A percentile compares a stretch with the other conserved stretches of the same genome.
These are phyloP conservation scores for Tachyglossus aculeatus DNA, from an alignment of 2,797 vertebrate genomes.

Conservation along the genomic window DNA sequence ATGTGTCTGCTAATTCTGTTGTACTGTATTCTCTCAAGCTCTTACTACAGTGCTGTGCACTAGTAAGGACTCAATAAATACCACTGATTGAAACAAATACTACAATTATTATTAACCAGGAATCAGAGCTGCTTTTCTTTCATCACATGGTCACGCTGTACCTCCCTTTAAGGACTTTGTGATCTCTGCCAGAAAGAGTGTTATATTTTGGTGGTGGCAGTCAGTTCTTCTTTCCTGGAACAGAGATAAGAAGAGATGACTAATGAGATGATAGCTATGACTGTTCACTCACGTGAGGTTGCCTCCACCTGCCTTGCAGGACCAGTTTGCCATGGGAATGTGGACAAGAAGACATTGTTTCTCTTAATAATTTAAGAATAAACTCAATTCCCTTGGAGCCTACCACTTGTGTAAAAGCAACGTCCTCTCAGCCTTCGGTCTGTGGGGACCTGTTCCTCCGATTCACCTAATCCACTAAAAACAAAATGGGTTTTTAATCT, in stretches of 20 bases:
- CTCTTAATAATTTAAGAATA: slow-evolving; percentile 12
- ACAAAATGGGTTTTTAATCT: slow-evolving; percentile 12
- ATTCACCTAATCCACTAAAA: slow-evolving; percentile 27
- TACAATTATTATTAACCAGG: too few species aligned
- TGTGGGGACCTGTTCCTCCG: not conserved
- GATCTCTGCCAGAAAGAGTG: too few species aligned
- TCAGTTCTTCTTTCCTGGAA: not conserved
- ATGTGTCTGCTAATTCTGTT: too few species aligned
- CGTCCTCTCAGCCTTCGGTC: not conserved
- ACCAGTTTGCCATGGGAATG: not conserved
- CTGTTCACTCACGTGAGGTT: not conserved
- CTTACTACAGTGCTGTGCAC: too few species aligned
- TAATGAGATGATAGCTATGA: not conserved
- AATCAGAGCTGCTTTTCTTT: too few species aligned
- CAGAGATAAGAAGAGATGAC: not conserved
- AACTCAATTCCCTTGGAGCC: not conserved
- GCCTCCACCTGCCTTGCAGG: not conserved
- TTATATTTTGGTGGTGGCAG: too few species aligned
- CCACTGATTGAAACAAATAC: too few species aligned
- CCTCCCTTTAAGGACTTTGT: too few species aligned
- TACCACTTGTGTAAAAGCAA: slow-evolving; percentile 17
- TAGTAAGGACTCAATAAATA: too few species aligned
- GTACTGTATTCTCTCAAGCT: too few species aligned
- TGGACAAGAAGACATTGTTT: not conserved
- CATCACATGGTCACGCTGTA: too few species aligned